phyloP scores from a whole-genome alignment of 2,888 invertebrate genomes.

The Lasioglossum calceatum region DNA sequence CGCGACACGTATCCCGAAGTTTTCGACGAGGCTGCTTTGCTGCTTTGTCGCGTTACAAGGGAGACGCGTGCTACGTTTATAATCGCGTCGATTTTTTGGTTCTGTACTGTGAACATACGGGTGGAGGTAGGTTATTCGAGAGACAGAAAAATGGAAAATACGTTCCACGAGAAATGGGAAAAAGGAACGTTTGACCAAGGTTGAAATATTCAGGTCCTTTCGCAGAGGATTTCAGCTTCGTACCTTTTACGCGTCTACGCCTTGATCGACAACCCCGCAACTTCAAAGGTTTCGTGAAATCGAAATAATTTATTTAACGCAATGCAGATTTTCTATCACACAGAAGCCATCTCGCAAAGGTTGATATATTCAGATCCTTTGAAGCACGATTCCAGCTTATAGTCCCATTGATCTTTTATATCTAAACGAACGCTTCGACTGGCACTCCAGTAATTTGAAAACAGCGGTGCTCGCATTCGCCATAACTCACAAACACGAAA shows the following conservation, averaged over 20 bases:
- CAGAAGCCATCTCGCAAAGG: too few species aligned
- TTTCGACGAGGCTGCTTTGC: conserved; percentile 40
- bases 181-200: not conserved
- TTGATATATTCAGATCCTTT: too few species aligned
- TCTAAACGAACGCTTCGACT: too few species aligned
- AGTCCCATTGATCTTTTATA: too few species aligned
- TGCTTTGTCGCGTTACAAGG: conserved; percentile 27
- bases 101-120: not conserved
- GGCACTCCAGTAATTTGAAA: too few species aligned
- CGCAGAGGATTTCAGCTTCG: not conserved
- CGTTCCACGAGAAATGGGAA: not conserved
- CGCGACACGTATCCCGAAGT: conserved; percentile 45
- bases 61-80: conserved; percentile 32
- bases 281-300: too few species aligned
- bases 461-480: not conserved
- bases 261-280: too few species aligned
- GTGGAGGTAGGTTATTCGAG: too few species aligned
- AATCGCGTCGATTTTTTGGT: conserved; percentile 20
- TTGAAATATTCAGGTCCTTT: not conserved
- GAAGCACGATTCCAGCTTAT: too few species aligned
- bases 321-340: too few species aligned
- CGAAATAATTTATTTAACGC: too few species aligned
- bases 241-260: too few species aligned
- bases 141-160: not conserved
- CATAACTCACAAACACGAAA: not conserved